Evolutionary conservation across 1,140 invertebrate species (phyloP), one percentile per base, ranked within the genome.

Genomic region (Cydia pomonella): DNA sequence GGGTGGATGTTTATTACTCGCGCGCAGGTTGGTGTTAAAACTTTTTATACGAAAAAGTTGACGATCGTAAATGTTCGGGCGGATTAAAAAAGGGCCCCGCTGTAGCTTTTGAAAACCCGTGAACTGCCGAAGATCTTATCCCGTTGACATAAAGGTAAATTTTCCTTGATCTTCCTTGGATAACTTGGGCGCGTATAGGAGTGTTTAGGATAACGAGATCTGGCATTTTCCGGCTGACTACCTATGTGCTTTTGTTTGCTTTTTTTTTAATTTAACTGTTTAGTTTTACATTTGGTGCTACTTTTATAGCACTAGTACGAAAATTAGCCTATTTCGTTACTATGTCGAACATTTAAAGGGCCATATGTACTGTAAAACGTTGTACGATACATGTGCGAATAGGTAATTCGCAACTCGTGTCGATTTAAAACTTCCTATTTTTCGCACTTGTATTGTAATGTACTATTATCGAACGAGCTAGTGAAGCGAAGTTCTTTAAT

Each of bases 1-100:
- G 73, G 78, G 74, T 79, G 79, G 77, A 89, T 89, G 86, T 89
- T 90, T 90, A 88, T 88, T 84, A 77, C 80, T 72, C 75, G 74
- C 74, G 74, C 74, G 79, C 82, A 83, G 83, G 81, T 83, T 81
- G 78, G 81, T 87, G 84, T 87, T 83, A 80, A 88, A 88, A 89
- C 79, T 91, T 91, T 87, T 87, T 91, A 87, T 82, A 86, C 81
- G 83, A 77, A 82, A 87, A 88, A 89, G 80, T 89, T 87, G 83
- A 87, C 83, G 83, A 80, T 88, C 88, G 80, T 90, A 91, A 91
- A 91, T 77, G 87, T 84, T 84, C 85, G 82, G 84, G 83, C 84
- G 86, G 89, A 88, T 88, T 86, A 91, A 88, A 90, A 85, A 82
- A 38, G 64, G 29, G 16, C 3, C 10, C 16, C 27, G n/a, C 18